A percentile compares a stretch with the other conserved stretches of the same genome.
These are phyloP conservation scores for Melanostoma mellinum DNA, from an alignment of 2,888 invertebrate genomes.

Conservation along the genomic window DNA sequence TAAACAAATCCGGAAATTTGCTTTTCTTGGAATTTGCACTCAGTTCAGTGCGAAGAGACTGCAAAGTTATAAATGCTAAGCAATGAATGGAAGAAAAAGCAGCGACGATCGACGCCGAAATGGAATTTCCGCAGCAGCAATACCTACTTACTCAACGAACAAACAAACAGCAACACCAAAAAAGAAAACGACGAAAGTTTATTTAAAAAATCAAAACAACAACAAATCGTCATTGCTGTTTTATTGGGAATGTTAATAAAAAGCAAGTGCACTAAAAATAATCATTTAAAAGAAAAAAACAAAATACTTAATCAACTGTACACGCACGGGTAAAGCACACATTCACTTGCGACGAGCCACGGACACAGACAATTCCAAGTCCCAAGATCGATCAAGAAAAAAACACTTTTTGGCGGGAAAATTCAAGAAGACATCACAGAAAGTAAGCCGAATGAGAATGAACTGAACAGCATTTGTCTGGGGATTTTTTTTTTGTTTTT, in stretches of 20 bases:
- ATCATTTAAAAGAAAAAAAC: background rate
- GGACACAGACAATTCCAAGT: background rate
- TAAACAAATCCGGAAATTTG: slow-evolving; percentile 55
- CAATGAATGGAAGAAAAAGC: slow-evolving; percentile 2
- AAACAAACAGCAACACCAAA: background rate
- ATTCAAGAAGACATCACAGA: slow-evolving; percentile 32
- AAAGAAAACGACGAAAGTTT: background rate
- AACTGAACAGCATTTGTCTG: slow-evolving; percentile 1
- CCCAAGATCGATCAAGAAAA: slow-evolving; percentile 1
- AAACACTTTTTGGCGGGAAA: slow-evolving; percentile 51
- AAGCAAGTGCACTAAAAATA: slow-evolving; percentile 23
- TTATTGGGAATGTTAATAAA: slow-evolving; percentile 30
- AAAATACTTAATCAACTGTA: slow-evolving; percentile 25
- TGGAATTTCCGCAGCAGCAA: slow-evolving; percentile 60
- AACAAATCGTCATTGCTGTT: slow-evolving; percentile 36
- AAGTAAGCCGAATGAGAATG: slow-evolving; percentile 17
- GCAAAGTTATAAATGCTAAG: slow-evolving; percentile 25
- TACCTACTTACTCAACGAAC: slow-evolving; percentile 18
- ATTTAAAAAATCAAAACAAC: slow-evolving; percentile 41
- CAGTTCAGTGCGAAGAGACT: background rate
- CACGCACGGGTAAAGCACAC: slow-evolving; percentile 34
- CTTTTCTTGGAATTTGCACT: slow-evolving; percentile 41
- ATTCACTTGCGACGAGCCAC: background rate
- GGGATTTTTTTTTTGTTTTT: slow-evolving; percentile 13
- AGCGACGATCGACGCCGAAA: slow-evolving; percentile 15